phyloP scores from a whole-genome alignment of 2,888 invertebrate genomes.

The Theretra japonica region DNA sequence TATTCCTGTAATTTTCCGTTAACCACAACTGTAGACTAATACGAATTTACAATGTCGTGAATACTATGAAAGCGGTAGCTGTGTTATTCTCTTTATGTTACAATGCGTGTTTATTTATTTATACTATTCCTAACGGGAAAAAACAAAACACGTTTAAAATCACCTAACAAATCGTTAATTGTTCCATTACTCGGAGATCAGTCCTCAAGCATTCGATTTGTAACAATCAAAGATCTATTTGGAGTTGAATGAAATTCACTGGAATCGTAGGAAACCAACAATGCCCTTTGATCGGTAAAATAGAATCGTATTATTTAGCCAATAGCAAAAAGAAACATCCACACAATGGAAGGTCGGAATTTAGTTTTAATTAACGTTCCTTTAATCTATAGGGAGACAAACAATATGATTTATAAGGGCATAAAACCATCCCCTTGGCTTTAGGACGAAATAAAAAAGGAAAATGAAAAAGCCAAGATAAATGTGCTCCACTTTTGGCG shows the following conservation, averaged over 20 bases:
- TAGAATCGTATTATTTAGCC: neutral
- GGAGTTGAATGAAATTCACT: too few relatives aligned
- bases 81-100: too few relatives aligned
- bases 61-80: too few relatives aligned
- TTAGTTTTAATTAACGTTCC: conserved; percentile 30
- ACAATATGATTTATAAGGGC: conserved; percentile 49
- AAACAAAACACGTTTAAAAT: too few relatives aligned
- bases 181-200: too few relatives aligned
- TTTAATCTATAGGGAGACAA: conserved; percentile 40
- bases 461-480: conserved; percentile 55
- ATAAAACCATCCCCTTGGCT: conserved; percentile 43
- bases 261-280: neutral
- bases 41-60: too few relatives aligned
- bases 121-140: too few relatives aligned
- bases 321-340: conserved; percentile 3
- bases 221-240: neutral
- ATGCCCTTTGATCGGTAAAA: neutral
- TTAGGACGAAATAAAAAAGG: conserved; percentile 50
- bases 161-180: too few relatives aligned
- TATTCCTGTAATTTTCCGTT: too few relatives aligned
- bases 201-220: neutral
- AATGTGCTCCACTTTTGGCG: conserved; percentile 50
- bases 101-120: too few relatives aligned
- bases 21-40: too few relatives aligned
- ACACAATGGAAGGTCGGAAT: conserved; percentile 8